A percentile compares a stretch with the other conserved stretches of the same genome.
Conservation (phyloP, 1,140 invertebrate genomes). For the Gryon sp. region DNA sequence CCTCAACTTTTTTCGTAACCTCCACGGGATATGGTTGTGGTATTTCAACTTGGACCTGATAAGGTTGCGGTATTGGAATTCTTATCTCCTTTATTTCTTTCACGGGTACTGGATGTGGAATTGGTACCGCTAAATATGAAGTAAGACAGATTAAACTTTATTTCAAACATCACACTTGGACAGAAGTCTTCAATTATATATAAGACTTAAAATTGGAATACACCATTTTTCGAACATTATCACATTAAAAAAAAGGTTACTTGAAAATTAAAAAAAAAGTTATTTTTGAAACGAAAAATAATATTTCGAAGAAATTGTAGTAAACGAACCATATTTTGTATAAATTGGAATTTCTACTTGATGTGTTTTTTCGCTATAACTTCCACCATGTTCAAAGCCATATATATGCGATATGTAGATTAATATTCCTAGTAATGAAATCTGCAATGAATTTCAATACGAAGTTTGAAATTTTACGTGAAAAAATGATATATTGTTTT, state of each 20-base stretch:
- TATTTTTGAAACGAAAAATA: too few species aligned
- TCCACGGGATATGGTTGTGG: slow-evolving; percentile 87
- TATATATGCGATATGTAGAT: slow-evolving; percentile 42
- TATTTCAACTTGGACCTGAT: slow-evolving; percentile 85
- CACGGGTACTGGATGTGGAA: slow-evolving; percentile 86
- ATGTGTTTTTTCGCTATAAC: slow-evolving; percentile 79
- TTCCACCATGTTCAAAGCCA: slow-evolving; percentile 65
- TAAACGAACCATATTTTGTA: slow-evolving; percentile 82
- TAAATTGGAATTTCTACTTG: slow-evolving; percentile 85
- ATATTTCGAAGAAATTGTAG: neutral
- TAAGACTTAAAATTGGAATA: too few species aligned
- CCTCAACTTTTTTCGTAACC: slow-evolving; percentile 84
- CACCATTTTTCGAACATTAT: too few species aligned
- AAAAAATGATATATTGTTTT: too few species aligned
- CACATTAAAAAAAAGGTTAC: too few species aligned
- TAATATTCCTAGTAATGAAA: slow-evolving; percentile 59
- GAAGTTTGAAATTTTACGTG: too few species aligned
- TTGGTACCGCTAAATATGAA: slow-evolving; percentile 82
- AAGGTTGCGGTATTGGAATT: slow-evolving; percentile 87
- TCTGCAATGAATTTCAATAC: too few species aligned
- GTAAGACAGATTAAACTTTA: slow-evolving; percentile 21
- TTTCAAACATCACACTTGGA: too few species aligned
- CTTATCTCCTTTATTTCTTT: slow-evolving; percentile 87
- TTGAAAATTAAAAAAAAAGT: too few species aligned
- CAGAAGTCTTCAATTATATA: too few species aligned